Evolutionary conservation across 2,797 vertebrate species (phyloP), one percentile per base, ranked within the genome.

Genomic region (Danio albolineatus): DNA sequence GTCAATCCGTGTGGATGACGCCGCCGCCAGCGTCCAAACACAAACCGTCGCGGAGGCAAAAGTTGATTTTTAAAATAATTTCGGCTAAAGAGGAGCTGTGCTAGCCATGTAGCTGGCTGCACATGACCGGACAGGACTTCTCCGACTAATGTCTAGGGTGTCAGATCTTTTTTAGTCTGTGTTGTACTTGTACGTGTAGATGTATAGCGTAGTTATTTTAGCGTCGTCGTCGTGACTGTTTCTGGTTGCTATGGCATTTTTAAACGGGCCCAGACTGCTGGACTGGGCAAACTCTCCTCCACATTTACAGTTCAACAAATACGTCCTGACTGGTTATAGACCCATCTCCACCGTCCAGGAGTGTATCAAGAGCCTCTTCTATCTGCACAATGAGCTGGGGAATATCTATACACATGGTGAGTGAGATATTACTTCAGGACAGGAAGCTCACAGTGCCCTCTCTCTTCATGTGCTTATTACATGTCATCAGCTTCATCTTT

Each of bases 321-420:
- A 95, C 90, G 96, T 98, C 57, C 89, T 98, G 28, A 97, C 95
- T 0, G 96, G 96, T 14, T 98, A 97, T 90, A 93, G 96, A 84
- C 96, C 96, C 0, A 92, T 94, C 83, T 95, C 95, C 60, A 96
- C 95, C 2, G 94, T 96, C 90, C 94, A 95, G 3, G 96, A 95
- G 88, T 97, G 96, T 84, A 87, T 97, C 87, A 89, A 93, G 53
- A 98, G 96, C 88, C 94, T 98, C 80, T 97, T 97, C 82, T 98
- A 98, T 90, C 93, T 97, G 87, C 96, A 98, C 94, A 98, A 98
- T 83, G 96, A 98, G 80, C 92, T 97, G 70, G 96, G 96, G n/a
- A 98, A 98, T 92, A 97, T 97, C 80, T 97, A 98, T 92, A 97
- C 95, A 19, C 96, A 98, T 83, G 96, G 96, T 98, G 92, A 95